Base-by-base conservation (phyloP, 2,113 vertebrate genomes). In the Paraplagusia blochii region DNA sequence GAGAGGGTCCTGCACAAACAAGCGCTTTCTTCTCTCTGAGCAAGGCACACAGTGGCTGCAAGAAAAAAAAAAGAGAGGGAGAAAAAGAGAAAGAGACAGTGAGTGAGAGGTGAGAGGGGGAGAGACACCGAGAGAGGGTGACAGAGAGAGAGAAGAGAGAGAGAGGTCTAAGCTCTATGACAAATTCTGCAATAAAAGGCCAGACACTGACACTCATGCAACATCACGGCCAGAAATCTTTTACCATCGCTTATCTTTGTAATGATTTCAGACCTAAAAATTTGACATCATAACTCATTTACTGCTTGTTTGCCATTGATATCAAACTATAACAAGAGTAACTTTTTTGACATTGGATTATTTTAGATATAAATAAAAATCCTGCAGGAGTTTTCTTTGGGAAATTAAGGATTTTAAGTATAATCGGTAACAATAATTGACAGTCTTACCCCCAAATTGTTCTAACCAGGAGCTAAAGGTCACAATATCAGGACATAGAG, bases 41-140 rank as follows among this genome's bases (percentile, higher is more conserved):
- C 95, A 98, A 96, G 94, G 95, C 92, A 90, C 92, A 94, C 95
- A 98, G 92, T 92, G 93, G 94, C 95, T 98, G 95, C 93, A 96
- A 98, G 95, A 90, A 96, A 93, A 93, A 93, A 96, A 92, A 90
- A 96, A 93, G 93, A 93, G 96, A 92, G 73, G 74, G 95, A 90
- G 93, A 96, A 93, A 93, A 93, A 96, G 92, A 96, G 93, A 67
- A 89, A 90, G 91, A 66, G 73, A 76, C 33, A 77, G 11, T 60
- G 42, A 43, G 38, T 11, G 38, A 38, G 36, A 11, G 36, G 36
- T 9, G 36, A 11, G 7, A 46, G 2, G 5, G 42, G 85, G 66
- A 80, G 52, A n/a, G n/a, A n/a, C n/a, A n/a, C n/a, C n/a, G n/a
- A 67, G 90, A 90, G 91, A 66, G 73, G 74, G 95, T 90, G 93